phyloP scores from a whole-genome alignment of 2,113 vertebrate species.

The Actinemys pallida region DNA sequence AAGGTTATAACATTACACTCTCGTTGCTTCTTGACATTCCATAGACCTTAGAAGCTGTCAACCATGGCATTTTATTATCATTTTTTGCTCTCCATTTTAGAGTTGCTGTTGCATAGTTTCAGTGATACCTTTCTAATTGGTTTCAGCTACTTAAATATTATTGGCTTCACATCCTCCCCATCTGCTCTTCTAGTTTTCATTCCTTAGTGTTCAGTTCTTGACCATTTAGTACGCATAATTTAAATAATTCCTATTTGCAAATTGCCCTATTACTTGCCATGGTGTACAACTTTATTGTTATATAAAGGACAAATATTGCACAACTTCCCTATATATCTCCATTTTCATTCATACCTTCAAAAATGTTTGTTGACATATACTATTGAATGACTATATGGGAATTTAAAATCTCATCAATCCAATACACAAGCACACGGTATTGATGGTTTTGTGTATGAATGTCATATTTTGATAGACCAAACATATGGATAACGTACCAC shows the following conservation, averaged over 20 bases:
- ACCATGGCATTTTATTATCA: constrained; percentile 22
- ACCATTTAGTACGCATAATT: constrained; percentile 22
- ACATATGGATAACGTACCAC: background rate
- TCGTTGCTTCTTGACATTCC: constrained; percentile 49
- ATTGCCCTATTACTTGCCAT: background rate
- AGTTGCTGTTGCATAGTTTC: background rate
- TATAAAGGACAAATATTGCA: background rate
- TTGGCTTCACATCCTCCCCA: constrained; percentile 25
- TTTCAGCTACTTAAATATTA: constrained; percentile 48
- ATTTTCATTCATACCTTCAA: background rate
- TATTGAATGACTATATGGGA: background rate
- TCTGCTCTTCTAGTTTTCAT: constrained; percentile 8
- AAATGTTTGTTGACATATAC: background rate
- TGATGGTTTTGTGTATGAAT: background rate
- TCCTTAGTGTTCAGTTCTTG: constrained; percentile 32
- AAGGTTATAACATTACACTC: constrained; percentile 1
- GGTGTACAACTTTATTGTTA: background rate
- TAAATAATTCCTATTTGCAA: constrained; percentile 16
- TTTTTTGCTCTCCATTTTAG: constrained; percentile 26
- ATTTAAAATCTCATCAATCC: background rate
- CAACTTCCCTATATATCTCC: background rate
- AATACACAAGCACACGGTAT: background rate
- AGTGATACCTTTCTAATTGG: constrained; percentile 44
- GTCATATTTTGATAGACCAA: background rate
- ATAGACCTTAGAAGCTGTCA: background rate